These are phyloP conservation scores for Acanthis flammea DNA, from an alignment of 2,797 vertebrate species.

Conservation along the genomic window DNA sequence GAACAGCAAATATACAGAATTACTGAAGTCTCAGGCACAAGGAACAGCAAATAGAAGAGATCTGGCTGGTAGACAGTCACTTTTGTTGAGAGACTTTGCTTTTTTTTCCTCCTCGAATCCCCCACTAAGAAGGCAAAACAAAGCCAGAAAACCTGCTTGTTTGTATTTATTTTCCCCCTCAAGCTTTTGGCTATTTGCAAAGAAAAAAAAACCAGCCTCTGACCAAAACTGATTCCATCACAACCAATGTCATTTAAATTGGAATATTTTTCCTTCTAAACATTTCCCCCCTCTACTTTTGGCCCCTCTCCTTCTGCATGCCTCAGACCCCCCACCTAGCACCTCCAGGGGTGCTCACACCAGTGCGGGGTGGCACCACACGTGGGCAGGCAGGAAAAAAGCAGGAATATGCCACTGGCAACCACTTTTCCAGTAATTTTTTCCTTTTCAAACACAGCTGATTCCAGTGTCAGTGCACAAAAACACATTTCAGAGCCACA, in stretches of 20 bases:
- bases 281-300: background rate
- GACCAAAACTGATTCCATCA: background rate
- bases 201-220: background rate
- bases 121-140: background rate
- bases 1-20: background rate
- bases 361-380: background rate
- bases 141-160: background rate
- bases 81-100: background rate
- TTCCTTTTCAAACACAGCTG: background rate
- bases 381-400: background rate
- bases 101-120: background rate
- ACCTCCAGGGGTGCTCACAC: background rate
- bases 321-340: background rate
- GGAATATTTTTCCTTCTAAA: background rate
- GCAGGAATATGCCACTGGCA: fast-evolving
- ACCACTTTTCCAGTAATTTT: background rate
- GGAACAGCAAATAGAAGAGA: background rate
- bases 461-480: background rate
- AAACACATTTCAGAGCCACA: background rate
- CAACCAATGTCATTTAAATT: background rate
- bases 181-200: background rate
- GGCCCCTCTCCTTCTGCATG: background rate
- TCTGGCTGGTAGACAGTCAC: background rate
- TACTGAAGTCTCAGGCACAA: background rate
- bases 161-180: background rate